phyloP scores from a whole-genome alignment of 2,888 invertebrate genomes.

The Drosophila stalkeri region DNA sequence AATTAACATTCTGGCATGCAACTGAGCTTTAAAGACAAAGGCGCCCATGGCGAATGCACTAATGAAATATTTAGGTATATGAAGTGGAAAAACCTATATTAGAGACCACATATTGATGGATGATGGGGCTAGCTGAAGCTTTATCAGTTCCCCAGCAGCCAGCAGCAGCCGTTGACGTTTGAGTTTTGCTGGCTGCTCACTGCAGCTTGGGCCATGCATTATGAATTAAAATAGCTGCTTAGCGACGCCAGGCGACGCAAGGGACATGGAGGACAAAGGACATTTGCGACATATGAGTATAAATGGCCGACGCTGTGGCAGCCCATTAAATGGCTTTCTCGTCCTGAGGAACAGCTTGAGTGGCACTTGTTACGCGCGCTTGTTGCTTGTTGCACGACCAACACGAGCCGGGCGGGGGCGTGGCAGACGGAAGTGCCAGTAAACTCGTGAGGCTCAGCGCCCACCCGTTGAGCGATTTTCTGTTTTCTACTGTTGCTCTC shows the following conservation, averaged over 20 bases:
- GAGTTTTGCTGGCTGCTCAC: neutral
- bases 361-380: constrained; percentile 72
- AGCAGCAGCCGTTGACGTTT: neutral
- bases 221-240: constrained; percentile 68
- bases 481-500: constrained; percentile 23
- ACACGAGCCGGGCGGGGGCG: neutral
- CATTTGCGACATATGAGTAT: constrained; percentile 37
- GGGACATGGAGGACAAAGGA: constrained; percentile 15
- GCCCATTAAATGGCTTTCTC: constrained; percentile 60
- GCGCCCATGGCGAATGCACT: constrained; percentile 7
- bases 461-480: constrained; percentile 23
- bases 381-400: constrained; percentile 22
- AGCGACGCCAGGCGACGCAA: constrained; percentile 33
- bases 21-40: neutral
- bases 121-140: neutral
- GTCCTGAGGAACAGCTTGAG: constrained; percentile 39
- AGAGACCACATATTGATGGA: neutral
- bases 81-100: neutral
- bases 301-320: constrained; percentile 58
- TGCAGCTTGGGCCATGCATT: constrained; percentile 43
- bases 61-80: constrained; percentile 15
- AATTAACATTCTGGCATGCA: constrained; percentile 29
- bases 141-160: constrained; percentile 21
- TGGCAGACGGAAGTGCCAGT: neutral
- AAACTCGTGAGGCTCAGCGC: constrained; percentile 14